Evolutionary conservation across 1,140 invertebrate species (phyloP), one percentile per base, ranked within the genome.

Genomic region (Drosophila kikkawai): DNA sequence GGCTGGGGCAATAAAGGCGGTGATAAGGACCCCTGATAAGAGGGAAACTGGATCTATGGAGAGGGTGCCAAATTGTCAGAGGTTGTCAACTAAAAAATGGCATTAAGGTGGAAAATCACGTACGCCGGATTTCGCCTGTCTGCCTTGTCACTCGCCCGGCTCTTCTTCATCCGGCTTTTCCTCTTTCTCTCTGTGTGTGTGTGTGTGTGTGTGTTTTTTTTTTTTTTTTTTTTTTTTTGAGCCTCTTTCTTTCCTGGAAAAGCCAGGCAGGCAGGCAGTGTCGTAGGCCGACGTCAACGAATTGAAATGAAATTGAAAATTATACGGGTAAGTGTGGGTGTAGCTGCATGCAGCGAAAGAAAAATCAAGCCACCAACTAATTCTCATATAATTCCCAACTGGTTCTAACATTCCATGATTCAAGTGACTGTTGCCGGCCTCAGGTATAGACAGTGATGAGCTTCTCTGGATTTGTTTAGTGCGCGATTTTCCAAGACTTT

Each of bases 21-120:
- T 39, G 53, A 56, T 56, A 56, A 56, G 53, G 53, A 36, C 19
- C 36, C 19, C 5, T 63, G 41, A 44, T 63, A 64, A 66, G 32
- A 8, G 57, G 64, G n/a, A 56, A 74, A 77, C 77, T 68, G 79
- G 77, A 79, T 45, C 50, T 48, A 50, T 45, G 78, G 67, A 67
- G 75, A 61, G 82, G 68, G 79, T 81, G 79, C 76, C 79, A 87
- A 87, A 86, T 86, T 82, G 79, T 86, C 82, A 86, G 75, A 86
- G 69, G 61, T 79, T 85, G 82, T 86, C 79, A 86, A 79, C 79
- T 71, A 79, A 79, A 85, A 81, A 80, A 69, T 73, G 76, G 83
- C 83, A 86, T 86, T 86, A 86, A 87, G 83, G 82, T 81, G 77
- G 83, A 82, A 86, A 86, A 86, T 86, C 83, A 87, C 83, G 83